A percentile compares a stretch with the other conserved stretches of the same genome.
Evolutionary conservation across 2,888 invertebrate genomes (phyloP).

Genomic region (Tiphia femorata): DNA sequence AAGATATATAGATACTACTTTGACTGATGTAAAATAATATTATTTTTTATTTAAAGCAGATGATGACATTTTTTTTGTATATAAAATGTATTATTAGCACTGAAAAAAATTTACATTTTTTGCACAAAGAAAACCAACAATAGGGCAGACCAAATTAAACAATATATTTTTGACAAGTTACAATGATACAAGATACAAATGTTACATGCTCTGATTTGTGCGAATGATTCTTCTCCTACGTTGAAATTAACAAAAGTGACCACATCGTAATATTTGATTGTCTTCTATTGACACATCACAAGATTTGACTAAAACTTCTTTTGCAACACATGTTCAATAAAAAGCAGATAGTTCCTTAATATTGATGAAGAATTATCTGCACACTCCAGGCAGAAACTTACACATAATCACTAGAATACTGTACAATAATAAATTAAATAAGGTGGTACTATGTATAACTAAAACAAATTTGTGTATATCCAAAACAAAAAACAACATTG

Average conservation of each 20-base stretch:
- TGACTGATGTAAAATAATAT: too few species aligned
- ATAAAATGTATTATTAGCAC: not conserved
- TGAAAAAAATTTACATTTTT: conserved; percentile 5
- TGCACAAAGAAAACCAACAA: conserved; percentile 62
- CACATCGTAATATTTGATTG: conserved; percentile 29
- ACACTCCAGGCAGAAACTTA: conserved; percentile 49
- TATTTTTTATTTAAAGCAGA: too few species aligned
- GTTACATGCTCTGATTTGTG: conserved; percentile 55
- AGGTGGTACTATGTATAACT: conserved; percentile 50
- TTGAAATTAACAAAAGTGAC: conserved; percentile 21
- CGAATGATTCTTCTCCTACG: conserved; percentile 47
- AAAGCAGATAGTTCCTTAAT: conserved; percentile 12
- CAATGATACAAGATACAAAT: conserved; percentile 57
- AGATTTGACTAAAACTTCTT: conserved; percentile 20
- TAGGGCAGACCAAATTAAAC: conserved; percentile 60
- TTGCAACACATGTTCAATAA: not conserved
- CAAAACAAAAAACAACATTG: conserved; percentile 36
- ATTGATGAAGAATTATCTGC: conserved; percentile 48
- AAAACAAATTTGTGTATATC: too few species aligned
- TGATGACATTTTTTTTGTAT: not conserved
- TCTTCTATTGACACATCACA: conserved; percentile 33
- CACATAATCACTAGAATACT: conserved; percentile 66
- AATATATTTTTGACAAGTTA: conserved; percentile 65
- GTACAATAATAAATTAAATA: conserved; percentile 55
- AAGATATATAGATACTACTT: not conserved